These are phyloP conservation scores for Mormyrops boulengeri DNA, from an alignment of 2,797 vertebrate genomes.

Conservation along the genomic window DNA sequence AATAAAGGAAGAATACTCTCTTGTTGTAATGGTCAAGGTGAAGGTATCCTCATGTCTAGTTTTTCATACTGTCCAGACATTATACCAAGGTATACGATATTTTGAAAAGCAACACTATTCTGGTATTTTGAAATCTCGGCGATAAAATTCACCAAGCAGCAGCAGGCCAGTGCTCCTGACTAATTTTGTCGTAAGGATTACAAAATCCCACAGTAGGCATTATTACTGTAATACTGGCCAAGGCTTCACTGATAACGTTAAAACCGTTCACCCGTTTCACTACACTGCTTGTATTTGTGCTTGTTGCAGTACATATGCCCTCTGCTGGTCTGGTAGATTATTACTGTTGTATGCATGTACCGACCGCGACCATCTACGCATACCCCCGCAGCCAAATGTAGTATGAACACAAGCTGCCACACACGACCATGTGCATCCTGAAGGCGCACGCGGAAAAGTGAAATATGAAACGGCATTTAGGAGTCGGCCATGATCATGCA, in stretches of 20 bases:
- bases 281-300: too few species aligned
- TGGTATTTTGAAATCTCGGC: background rate
- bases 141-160: background rate
- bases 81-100: background rate
- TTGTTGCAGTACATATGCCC: too few species aligned
- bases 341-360: too few species aligned
- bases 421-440: too few species aligned
- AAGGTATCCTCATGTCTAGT: background rate
- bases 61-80: background rate
- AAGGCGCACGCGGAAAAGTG: background rate
- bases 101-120: background rate
- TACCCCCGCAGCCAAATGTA: too few species aligned
- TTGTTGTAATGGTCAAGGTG: background rate
- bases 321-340: too few species aligned
- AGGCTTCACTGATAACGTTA: background rate
- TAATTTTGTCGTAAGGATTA: background rate
- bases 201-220: background rate
- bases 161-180: background rate
- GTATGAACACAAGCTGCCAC: too few species aligned
- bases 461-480: background rate
- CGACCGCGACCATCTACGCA: too few species aligned
- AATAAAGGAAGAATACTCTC: background rate
- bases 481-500: background rate
- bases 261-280: background rate
- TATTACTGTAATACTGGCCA: background rate